Evolutionary conservation across 2,888 invertebrate genomes (phyloP), one percentile per base, ranked within the genome.

Genomic region (Bhutanitis thaidina): DNA sequence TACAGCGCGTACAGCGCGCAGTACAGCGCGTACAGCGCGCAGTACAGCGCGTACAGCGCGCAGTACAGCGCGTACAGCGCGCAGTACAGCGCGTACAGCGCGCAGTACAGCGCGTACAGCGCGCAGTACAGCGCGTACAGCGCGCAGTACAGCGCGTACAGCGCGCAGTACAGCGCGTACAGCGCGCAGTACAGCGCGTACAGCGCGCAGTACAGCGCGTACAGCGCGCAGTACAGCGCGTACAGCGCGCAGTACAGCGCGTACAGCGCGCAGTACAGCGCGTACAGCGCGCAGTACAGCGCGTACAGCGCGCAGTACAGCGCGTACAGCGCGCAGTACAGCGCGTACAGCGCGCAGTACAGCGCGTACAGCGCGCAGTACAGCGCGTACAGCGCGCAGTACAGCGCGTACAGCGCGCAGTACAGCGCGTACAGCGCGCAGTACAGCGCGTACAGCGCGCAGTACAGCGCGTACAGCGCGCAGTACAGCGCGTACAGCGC

Each of bases 371-470:
- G n/a, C n/a, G n/a, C 4, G 36, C 54, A 51, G 39, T 57, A 50
- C 25, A 54, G 56, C 10, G 65, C 67, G 9, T 71, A 71, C 2
- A 62, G 64, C 0, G 70, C 69, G 0, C n/a, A n/a, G 54, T 71
- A 66, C 1, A 84, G 67, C 8, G 88, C 87, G 59, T 81, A 81
- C 0, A 81, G 59, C 38, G 82, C 59, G 88, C 88, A 88, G 47
- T n/a, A n/a, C n/a, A 76, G 57, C 0, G 75, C 67, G 0, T n/a
- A n/a, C n/a, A 70, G 49, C 5, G 71, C 63, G 65, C n/a, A n/a
- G n/a, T 80, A 62, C 9, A 65, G 15, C 0, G 63, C 64, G 62
- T 64, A 74, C 32, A 81, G 64, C 0, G 49, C 58, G 57, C 61
- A 71, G 74, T 82, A 82, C 7, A 71, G 25, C 0, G 59, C 45